Evolutionary conservation across 1,140 invertebrate species (phyloP), one percentile per base, ranked within the genome.

Genomic region (Diprion similis): DNA sequence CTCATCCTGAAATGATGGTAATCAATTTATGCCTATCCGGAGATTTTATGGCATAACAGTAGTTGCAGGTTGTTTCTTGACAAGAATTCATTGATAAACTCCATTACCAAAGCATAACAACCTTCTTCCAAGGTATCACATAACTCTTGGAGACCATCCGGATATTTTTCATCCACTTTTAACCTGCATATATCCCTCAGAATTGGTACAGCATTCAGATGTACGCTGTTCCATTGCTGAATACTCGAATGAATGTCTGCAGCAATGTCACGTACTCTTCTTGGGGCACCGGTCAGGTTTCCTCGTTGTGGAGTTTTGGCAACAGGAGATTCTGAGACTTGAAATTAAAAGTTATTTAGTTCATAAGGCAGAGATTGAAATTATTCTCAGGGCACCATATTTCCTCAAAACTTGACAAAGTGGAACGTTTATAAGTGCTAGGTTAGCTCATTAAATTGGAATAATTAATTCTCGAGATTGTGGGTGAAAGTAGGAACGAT

Each of bases 211-310:
- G 84, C 84, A 75, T 82, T 72, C 45, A 81, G 46, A 73, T 83
- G 78, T 74, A 80, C 47, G 13, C 59, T 46, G 65, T 85, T 84
- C 85, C 85, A 87, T 68, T 80, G 71, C 71, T 87, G 83, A 74
- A 85, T 78, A 72, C 69, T 78, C n/a, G 71, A 24, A 77, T 86
- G 79, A 70, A 87, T 79, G 65, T 80, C 79, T 51, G 81, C 83
- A 45, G 74, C 75, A 70, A 82, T 78, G 76, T 87, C 84, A 70
- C 82, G 74, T 66, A 86, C 68, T 46, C 80, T 73, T 46, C 85
- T 76, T 46, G 72, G 64, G 67, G 78, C 76, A n/a, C 85, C 85
- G 11, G 84, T 86, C 66, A 86, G 75, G 77, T 86, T 84, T 74
- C 70, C 83, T 46, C 78, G 79, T 24, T 77, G 75, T 6, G 68